phyloP scores from a whole-genome alignment of 2,113 vertebrate species.

The Megaptera novaeangliae region DNA sequence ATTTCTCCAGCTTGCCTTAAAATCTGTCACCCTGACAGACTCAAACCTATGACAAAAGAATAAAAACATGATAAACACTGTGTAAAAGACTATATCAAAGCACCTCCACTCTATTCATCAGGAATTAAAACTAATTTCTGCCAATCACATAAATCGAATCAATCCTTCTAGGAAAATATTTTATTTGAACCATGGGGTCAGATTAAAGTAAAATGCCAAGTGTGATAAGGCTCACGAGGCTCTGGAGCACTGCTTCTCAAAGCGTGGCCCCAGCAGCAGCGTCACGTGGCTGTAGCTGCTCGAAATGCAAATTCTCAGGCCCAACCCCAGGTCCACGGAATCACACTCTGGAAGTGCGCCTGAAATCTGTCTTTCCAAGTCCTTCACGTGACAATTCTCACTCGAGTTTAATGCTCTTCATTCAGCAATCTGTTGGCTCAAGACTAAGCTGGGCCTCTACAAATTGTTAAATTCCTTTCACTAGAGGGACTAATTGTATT shows the following conservation, averaged over 20 bases:
- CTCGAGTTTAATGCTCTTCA: not conserved
- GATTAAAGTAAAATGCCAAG: not conserved
- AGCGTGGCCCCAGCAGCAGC: not conserved
- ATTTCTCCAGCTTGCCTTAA: slow-evolving; percentile 93
- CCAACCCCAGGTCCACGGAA: not conserved
- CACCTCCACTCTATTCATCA: not conserved
- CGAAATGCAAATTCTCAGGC: not conserved
- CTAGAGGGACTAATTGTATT: not conserved
- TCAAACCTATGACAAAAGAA: slow-evolving; percentile 78
- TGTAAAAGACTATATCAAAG: not conserved
- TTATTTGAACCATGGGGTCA: not conserved
- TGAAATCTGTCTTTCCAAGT: not conserved
- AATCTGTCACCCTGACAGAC: slow-evolving; percentile 90
- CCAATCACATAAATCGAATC: not conserved
- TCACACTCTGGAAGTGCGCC: not conserved
- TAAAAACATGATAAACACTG: not conserved
- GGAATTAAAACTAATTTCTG: not conserved
- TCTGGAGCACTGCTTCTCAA: not conserved
- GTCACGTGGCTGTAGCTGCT: not conserved
- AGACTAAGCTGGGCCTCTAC: not conserved
- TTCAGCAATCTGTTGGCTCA: not conserved
- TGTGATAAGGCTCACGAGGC: not conserved
- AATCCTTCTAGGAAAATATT: not conserved
- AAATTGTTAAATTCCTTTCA: not conserved
- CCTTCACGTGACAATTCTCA: not conserved